Evolutionary conservation across 2,888 invertebrate genomes (phyloP), one percentile per base, ranked within the genome.

Genomic region (Lapara coniferarum): DNA sequence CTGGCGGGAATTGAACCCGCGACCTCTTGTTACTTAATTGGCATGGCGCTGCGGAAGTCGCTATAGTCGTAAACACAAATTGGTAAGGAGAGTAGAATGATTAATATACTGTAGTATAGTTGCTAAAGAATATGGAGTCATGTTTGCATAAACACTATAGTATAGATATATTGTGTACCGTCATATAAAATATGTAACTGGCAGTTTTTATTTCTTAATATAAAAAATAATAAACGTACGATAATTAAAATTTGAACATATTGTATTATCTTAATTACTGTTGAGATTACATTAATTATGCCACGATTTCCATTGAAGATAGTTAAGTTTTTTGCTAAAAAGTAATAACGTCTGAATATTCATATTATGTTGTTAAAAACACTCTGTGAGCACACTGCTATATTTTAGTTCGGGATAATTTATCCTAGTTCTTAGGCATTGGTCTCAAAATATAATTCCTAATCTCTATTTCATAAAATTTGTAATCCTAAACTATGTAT

Each of bases 191-290:
- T 16, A 25, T 25, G 0, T 19, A 2, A 7, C 10, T 55, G 16
- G 5, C 16, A 46, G 19, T 19, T 46, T 63, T 19, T 56, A 25
- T 56, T 19, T 19, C 4, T 44, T 13, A n/a, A 46, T 46, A 16
- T 16, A 25, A 46, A 16, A n/a, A n/a, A n/a, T n/a, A n/a, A n/a
- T n/a, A n/a, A 46, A 59, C 13, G 16, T 4, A 46, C 7, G 10
- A 49, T 44, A 63, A 63, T 63, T 63, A 63, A 25, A 49, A 46
- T 19, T 13, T 63, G n/a, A 59, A 59, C 44, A 49, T 63, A 49
- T 46, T 49, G 6, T 63, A 49, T 63, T 63, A 49, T 63, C 49
- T 49, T 63, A 63, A 63, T 63, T 63, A 49, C 63, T 6, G 19
- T 46, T 19, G 19, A 63, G 63, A 63, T 63, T 63, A 49, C 12